These are phyloP conservation scores for Vulpes ferrilata DNA, from an alignment of 2,113 vertebrate genomes.

Conservation along the genomic window DNA sequence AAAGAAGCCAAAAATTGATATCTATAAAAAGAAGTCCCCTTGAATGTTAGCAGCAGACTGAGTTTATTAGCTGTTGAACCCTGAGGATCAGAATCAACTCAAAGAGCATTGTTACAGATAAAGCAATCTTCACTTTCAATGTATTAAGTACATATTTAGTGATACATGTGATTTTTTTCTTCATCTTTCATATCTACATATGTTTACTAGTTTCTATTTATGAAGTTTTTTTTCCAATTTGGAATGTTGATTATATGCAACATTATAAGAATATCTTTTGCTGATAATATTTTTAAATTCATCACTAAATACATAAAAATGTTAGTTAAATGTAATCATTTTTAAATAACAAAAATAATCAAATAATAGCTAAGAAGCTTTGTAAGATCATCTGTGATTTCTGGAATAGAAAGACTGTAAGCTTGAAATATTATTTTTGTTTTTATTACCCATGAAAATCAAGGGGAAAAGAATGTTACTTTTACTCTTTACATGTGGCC, in stretches of 20 bases:
- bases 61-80: not conserved
- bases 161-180: slow-evolving; percentile 3
- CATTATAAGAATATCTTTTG: slow-evolving; percentile 49
- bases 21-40: not conserved
- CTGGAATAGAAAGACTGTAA: not conserved
- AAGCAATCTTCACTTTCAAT: not conserved
- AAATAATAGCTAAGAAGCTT: not conserved
- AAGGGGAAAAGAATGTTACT: not conserved
- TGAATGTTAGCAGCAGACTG: not conserved
- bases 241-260: slow-evolving; percentile 44
- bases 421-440: not conserved
- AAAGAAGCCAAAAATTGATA: not conserved
- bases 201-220: slow-evolving; percentile 48
- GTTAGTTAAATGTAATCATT: not conserved
- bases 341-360: not conserved
- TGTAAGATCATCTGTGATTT: not conserved
- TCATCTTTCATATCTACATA: slow-evolving; percentile 9
- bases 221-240: not conserved
- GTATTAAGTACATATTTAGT: not conserved
- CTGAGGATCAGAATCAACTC: not conserved
- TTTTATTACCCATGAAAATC: not conserved
- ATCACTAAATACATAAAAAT: slow-evolving; percentile 3
- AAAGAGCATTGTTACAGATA: not conserved
- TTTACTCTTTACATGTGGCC: not conserved
- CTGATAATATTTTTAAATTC: not conserved